phyloP scores from a whole-genome alignment of 2,888 invertebrate genomes.

The Teinopalpus imperialis region DNA sequence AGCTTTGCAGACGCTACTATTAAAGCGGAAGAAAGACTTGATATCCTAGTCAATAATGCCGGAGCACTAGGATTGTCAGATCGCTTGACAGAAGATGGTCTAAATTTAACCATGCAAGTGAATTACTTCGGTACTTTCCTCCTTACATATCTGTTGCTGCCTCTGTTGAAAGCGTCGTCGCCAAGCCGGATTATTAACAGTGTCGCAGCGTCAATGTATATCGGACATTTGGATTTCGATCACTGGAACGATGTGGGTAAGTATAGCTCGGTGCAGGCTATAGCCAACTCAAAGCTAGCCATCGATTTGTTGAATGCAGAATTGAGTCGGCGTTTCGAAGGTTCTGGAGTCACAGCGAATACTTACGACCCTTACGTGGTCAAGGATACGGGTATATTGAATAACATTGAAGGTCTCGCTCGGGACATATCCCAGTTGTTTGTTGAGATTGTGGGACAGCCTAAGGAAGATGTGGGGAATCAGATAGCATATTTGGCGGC shows the following conservation, averaged over 20 bases:
- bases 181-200: slow-evolving; percentile 85
- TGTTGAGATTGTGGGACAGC: slow-evolving; percentile 52
- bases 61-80: slow-evolving; percentile 71
- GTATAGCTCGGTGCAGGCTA: slow-evolving; percentile 45
- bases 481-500: slow-evolving; percentile 60
- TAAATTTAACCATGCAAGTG: slow-evolving; percentile 85
- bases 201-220: slow-evolving; percentile 82
- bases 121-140: slow-evolving; percentile 89
- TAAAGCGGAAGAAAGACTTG: slow-evolving; percentile 57
- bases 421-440: slow-evolving; percentile 46
- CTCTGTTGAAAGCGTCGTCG: slow-evolving; percentile 73
- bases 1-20: slow-evolving; percentile 76
- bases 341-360: slow-evolving; percentile 84
- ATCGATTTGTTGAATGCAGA: slow-evolving; percentile 83
- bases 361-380: slow-evolving; percentile 80
- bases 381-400: slow-evolving; percentile 54
- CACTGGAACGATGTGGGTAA: slow-evolving; percentile 60
- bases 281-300: slow-evolving; percentile 82
- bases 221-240: slow-evolving; percentile 63
- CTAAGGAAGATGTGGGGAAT: slow-evolving; percentile 57
- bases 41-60: slow-evolving; percentile 82
- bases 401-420: slow-evolving; percentile 43
- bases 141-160: slow-evolving; percentile 84
- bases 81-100: slow-evolving; percentile 82
- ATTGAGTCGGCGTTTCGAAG: slow-evolving; percentile 76